A percentile compares a stretch with the other conserved stretches of the same genome.
phyloP scores from a whole-genome alignment of 1,140 invertebrate species.

The Bombus terrestris region DNA sequence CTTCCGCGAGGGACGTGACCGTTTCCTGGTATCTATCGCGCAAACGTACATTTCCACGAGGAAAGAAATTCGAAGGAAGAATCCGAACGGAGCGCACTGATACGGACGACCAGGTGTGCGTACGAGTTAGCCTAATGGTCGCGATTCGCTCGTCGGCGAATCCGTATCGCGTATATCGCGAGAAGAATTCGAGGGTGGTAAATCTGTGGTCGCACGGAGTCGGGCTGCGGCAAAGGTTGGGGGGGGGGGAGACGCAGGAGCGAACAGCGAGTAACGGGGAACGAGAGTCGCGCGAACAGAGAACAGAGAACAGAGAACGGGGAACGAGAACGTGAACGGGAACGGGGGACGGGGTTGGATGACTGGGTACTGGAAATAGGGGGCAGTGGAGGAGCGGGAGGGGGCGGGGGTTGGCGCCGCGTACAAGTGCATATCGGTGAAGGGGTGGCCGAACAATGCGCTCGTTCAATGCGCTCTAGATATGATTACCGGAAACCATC shows the following conservation, averaged over 20 bases:
- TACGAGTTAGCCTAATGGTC: background rate
- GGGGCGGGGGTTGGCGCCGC: constrained; percentile 64
- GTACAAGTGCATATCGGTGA: constrained; percentile 78
- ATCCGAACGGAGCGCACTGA: background rate
- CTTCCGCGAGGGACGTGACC: too few species aligned
- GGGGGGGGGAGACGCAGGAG: background rate
- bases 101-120: too few species aligned
- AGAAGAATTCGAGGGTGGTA: constrained; percentile 46
- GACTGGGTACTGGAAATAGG: constrained; percentile 9
- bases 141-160: background rate
- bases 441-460: constrained; percentile 81
- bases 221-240: rapidly evolving
- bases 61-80: background rate
- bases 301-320: background rate
- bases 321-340: background rate
- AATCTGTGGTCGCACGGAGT: constrained; percentile 24
- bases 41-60: too few species aligned
- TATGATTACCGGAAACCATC: constrained; percentile 83
- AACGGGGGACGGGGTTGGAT: background rate
- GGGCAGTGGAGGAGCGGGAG: constrained; percentile 14
- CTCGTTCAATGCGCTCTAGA: constrained; percentile 81
- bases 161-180: background rate
- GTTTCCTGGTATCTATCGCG: too few species aligned
- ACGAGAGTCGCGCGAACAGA: background rate
- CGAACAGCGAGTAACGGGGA: background rate